Evolutionary conservation across 2,797 vertebrate genomes (phyloP).

Genomic region (Decapterus maruadsi): DNA sequence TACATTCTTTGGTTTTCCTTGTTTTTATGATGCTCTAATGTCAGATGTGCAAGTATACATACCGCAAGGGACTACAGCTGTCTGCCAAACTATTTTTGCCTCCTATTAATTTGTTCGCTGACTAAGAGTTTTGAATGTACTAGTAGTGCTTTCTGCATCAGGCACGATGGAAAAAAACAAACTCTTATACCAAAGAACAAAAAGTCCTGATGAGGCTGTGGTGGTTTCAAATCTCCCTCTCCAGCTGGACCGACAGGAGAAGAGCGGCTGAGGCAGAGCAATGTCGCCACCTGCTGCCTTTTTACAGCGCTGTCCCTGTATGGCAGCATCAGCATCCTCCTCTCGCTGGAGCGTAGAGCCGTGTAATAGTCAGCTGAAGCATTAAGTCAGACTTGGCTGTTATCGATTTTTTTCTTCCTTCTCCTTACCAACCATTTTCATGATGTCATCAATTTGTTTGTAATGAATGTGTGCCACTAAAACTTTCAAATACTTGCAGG

Average conservation of each 20-base stretch:
- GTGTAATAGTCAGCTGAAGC: no score
- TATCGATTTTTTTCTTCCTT: no score
- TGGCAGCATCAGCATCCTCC: neutral
- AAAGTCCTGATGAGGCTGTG: neutral
- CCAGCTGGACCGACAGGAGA: no score
- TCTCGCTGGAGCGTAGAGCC: neutral
- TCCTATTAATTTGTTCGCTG: neutral
- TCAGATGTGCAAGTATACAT: neutral
- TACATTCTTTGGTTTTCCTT: neutral
- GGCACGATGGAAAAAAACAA: neutral
- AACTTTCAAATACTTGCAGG: neutral
- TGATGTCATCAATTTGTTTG: neutral
- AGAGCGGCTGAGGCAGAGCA: neutral
- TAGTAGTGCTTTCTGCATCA: neutral
- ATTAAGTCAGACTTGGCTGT: neutral
- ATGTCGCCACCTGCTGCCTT: conserved; percentile 73
- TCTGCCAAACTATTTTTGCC: neutral
- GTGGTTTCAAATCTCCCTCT: neutral
- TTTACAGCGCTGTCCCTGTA: neutral
- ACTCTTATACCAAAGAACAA: neutral
- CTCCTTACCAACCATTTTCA: neutral
- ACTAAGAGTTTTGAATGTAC: neutral
- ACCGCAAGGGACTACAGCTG: neutral
- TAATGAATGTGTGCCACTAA: neutral
- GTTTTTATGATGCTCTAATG: no score